Conservation (phyloP, 1,140 invertebrate genomes). For the Drosophila melanogaster region DNA sequence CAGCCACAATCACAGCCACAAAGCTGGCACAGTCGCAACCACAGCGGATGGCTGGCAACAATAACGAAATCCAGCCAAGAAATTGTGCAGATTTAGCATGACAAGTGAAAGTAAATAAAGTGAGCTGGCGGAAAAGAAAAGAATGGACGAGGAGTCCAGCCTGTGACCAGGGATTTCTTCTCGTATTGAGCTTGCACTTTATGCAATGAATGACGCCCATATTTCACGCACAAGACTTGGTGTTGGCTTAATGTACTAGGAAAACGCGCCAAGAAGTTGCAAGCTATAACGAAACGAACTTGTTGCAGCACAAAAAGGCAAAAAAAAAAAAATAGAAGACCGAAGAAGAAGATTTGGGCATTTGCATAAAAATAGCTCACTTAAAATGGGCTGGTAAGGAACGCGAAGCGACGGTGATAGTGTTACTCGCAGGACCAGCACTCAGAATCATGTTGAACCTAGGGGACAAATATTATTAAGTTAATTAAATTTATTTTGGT, state of each 20-base stretch:
- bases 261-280: conserved; percentile 74
- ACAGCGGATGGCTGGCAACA: conserved; percentile 32
- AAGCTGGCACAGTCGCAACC: conserved; percentile 12
- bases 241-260: conserved; percentile 57
- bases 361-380: conserved; percentile 73
- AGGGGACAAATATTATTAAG: background rate
- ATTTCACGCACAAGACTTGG: conserved; percentile 65
- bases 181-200: conserved; percentile 52
- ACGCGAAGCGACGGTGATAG: conserved; percentile 68
- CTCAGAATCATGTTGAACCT: no score
- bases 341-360: conserved; percentile 41
- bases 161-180: conserved; percentile 26
- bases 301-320: conserved; percentile 46
- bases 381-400: conserved; percentile 52
- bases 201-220: conserved; percentile 74
- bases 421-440: no score
- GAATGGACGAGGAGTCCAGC: background rate
- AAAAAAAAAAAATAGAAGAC: background rate
- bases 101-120: conserved; percentile 73
- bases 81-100: conserved; percentile 65
- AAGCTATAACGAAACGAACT: conserved; percentile 36
- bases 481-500: no score
- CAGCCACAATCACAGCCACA: conserved; percentile 8
- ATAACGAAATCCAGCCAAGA: conserved; percentile 51
- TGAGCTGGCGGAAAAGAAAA: conserved; percentile 3